These are phyloP conservation scores for Channa striata DNA, from an alignment of 2,797 vertebrate genomes.

Conservation along the genomic window DNA sequence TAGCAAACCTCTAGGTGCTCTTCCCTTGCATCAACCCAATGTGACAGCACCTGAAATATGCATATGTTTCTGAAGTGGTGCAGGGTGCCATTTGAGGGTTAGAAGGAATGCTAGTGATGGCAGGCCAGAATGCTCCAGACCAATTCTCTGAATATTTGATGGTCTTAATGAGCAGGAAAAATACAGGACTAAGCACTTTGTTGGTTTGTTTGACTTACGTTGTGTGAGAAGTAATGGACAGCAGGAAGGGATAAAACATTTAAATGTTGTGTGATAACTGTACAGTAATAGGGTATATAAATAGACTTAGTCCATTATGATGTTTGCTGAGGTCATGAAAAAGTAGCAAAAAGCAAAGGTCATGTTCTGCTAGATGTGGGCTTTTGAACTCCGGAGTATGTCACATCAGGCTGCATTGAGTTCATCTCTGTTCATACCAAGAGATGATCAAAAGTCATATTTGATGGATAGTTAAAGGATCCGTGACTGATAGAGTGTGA, in stretches of 20 bases:
- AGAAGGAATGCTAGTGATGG: constrained; percentile 65
- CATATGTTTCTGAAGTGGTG: constrained; percentile 58
- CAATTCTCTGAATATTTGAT: constrained; percentile 85
- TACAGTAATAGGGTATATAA: constrained; percentile 36
- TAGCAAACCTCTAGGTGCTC: constrained; percentile 26
- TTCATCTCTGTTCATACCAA: constrained; percentile 1
- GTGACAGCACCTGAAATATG: constrained; percentile 82
- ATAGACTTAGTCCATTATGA: constrained; percentile 22
- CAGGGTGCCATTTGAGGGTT: constrained; percentile 54
- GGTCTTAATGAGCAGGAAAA: constrained; percentile 78
- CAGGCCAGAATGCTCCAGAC: constrained; percentile 64
- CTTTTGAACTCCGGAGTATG: background rate
- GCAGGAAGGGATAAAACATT: constrained; percentile 80
- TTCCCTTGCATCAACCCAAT: constrained; percentile 46
- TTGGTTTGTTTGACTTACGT: constrained; percentile 51
- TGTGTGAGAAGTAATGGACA: constrained; percentile 74
- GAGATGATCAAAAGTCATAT: background rate
- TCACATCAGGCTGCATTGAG: background rate
- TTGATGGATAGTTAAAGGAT: constrained; percentile 40
- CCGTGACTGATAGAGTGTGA: constrained; percentile 27
- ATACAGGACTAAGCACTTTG: constrained; percentile 84
- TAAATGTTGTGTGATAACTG: constrained; percentile 66
- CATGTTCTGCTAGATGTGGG: background rate
- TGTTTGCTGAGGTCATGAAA: constrained; percentile 31
- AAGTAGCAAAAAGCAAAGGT: constrained; percentile 29